Conservation (phyloP, 2,888 invertebrate genomes). For the Eurois occulta region DNA sequence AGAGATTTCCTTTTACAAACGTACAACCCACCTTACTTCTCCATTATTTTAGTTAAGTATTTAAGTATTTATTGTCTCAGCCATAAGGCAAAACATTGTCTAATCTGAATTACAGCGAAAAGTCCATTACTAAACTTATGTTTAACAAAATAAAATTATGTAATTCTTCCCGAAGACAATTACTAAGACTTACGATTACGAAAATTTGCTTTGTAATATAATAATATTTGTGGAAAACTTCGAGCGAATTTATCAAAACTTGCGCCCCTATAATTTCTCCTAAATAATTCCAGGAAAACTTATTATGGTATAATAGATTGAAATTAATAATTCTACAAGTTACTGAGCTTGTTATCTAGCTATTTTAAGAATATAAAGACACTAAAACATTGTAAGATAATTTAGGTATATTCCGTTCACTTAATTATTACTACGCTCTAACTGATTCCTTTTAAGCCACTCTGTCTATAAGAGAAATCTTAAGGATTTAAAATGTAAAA, state of each 20-base stretch:
- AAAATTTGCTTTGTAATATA: neutral
- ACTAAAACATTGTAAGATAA: neutral
- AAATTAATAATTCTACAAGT: neutral
- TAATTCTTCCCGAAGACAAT: neutral
- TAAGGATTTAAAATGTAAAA: no score
- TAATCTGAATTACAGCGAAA: neutral
- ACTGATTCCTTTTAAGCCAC: no score
- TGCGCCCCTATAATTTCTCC: neutral
- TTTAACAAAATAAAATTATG: neutral
- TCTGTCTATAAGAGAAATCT: no score
- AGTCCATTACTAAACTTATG: neutral
- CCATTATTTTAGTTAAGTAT: neutral
- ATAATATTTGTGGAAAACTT: constrained; percentile 22
- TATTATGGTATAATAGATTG: constrained; percentile 1
- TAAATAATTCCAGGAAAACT: neutral
- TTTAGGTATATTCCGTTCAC: no score
- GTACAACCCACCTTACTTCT: neutral
- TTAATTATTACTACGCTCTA: no score
- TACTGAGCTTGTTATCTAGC: neutral
- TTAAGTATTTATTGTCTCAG: neutral
- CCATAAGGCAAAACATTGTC: no score
- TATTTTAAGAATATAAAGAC: neutral
- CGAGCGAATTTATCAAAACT: neutral
- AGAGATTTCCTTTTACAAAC: no score
- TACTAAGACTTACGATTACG: constrained; percentile 1